These are phyloP conservation scores for Mormyrus proboscirostris DNA, from an alignment of 2,797 vertebrate species.

Conservation along the genomic window DNA sequence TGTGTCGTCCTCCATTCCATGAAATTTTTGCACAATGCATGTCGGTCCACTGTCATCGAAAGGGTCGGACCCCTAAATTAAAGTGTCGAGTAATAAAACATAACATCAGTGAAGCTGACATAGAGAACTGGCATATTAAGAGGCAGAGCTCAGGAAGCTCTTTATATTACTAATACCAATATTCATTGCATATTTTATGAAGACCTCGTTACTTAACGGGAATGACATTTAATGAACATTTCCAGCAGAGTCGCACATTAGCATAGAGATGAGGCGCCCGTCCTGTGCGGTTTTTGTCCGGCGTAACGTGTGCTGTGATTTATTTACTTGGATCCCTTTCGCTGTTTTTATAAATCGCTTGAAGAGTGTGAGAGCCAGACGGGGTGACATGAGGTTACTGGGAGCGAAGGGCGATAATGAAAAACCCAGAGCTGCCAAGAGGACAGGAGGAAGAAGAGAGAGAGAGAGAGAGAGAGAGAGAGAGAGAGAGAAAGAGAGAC, in stretches of 20 bases:
- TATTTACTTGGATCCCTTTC: background rate
- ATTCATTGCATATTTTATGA: background rate
- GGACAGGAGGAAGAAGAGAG: background rate
- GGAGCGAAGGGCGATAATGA: background rate
- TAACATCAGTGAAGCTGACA: background rate
- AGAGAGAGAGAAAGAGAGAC: background rate
- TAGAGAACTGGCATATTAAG: background rate
- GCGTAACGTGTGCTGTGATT: background rate
- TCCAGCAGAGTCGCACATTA: background rate
- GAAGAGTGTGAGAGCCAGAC: background rate
- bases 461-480: background rate
- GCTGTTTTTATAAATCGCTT: background rate
- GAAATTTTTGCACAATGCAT: background rate
- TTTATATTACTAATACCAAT: background rate
- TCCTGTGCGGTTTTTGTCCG: background rate
- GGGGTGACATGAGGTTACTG: background rate
- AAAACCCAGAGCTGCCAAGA: background rate
- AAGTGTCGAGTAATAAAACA: background rate
- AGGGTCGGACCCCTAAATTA: background rate
- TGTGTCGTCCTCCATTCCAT: background rate
- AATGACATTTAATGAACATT: conserved; percentile 4
- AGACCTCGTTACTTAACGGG: background rate
- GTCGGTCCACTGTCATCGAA: background rate
- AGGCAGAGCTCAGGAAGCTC: background rate
- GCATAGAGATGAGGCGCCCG: background rate